phyloP scores from a whole-genome alignment of 2,888 invertebrate species.

The Cosmopolites sordidus region DNA sequence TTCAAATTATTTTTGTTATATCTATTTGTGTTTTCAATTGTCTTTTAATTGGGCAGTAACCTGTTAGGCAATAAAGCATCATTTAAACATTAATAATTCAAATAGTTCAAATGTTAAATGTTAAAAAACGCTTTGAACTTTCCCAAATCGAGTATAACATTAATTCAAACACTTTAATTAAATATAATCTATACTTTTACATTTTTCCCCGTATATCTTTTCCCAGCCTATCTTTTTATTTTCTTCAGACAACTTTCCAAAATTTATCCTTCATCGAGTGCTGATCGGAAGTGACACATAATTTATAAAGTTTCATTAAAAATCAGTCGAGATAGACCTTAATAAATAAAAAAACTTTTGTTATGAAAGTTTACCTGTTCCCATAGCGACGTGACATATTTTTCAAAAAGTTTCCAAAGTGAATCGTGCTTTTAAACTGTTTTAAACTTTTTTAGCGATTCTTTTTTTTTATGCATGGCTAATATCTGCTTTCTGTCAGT shows the following conservation, averaged over 20 bases:
- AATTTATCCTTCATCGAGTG: constrained; percentile 1
- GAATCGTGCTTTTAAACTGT: neutral
- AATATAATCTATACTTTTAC: no score
- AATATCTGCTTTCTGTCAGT: no score
- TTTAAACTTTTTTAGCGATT: neutral
- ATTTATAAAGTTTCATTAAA: constrained; percentile 27
- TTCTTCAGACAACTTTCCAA: neutral
- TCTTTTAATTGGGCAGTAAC: no score
- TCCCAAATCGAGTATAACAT: no score
- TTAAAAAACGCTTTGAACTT: no score
- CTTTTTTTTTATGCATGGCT: neutral
- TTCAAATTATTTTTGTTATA: no score
- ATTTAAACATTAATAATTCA: no score
- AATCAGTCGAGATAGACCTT: constrained; percentile 5
- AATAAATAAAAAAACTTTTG: constrained; percentile 21
- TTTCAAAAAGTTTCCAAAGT: constrained; percentile 12
- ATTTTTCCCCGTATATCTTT: no score
- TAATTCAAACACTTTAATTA: no score
- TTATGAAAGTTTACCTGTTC: constrained; percentile 25
- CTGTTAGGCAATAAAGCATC: no score
- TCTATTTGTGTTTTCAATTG: no score
- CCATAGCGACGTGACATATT: constrained; percentile 20
- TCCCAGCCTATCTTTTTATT: neutral
- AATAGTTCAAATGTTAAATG: no score
- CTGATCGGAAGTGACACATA: constrained; percentile 24